Evolutionary conservation across 2,113 vertebrate species (phyloP).

Genomic region (Oreocharis arfaki): DNA sequence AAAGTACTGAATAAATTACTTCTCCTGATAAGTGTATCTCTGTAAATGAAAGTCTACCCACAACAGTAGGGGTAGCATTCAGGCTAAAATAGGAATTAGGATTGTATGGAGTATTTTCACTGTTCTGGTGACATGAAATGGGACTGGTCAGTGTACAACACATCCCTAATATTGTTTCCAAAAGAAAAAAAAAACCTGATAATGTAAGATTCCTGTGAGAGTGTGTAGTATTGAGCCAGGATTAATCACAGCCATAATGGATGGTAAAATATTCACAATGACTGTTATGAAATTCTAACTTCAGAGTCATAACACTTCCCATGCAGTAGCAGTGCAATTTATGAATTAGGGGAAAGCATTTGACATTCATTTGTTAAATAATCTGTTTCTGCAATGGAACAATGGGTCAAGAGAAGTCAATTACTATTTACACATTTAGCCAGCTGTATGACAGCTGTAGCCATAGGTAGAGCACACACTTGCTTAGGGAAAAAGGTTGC

Average conservation of each 20-base stretch:
- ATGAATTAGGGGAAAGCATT: background rate
- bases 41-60: background rate
- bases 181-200: background rate
- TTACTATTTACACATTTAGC: background rate
- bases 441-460: background rate
- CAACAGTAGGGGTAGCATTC: background rate
- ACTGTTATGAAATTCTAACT: background rate
- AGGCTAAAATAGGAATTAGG: background rate
- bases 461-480: background rate
- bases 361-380: constrained; percentile 10
- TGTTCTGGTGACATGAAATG: background rate
- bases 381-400: background rate
- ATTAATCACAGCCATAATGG: background rate
- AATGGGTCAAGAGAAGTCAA: background rate
- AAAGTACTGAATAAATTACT: background rate
- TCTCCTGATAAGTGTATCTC: background rate
- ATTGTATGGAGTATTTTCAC: background rate
- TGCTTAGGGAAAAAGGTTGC: background rate
- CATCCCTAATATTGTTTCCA: background rate
- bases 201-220: background rate
- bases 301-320: background rate
- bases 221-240: background rate
- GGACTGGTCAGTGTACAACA: background rate
- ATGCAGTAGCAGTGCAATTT: background rate
- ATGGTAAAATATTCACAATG: background rate